These are phyloP conservation scores for Nannobrachium achirus DNA, from an alignment of 2,113 vertebrate genomes.

Conservation along the genomic window DNA sequence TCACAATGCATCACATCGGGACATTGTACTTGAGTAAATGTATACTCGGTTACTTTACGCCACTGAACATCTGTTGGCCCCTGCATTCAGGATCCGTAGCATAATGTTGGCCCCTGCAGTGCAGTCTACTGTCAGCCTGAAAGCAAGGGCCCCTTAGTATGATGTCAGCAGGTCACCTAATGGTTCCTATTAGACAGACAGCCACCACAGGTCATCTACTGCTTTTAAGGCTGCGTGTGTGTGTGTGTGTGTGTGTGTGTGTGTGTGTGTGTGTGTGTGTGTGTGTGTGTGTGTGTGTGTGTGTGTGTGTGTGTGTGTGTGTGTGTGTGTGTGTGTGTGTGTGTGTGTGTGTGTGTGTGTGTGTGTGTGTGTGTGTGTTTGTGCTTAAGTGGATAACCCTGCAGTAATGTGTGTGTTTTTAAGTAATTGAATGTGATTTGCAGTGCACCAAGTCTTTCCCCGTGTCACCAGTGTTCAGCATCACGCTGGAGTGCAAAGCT, in stretches of 20 bases:
- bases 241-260: slow-evolving; percentile 22
- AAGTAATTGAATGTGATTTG: slow-evolving; percentile 35
- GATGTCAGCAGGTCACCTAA: slow-evolving; percentile 39
- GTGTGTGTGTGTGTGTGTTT: slow-evolving; percentile 1
- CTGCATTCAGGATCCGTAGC: too few relatives aligned
- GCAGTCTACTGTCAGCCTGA: background rate
- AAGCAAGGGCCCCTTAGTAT: slow-evolving; percentile 25
- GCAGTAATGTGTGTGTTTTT: slow-evolving; percentile 54
- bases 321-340: slow-evolving; percentile 4
- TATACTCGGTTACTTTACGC: too few relatives aligned
- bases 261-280: background rate
- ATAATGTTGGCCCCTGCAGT: too few relatives aligned
- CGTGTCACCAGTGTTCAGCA: slow-evolving; percentile 38
- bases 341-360: background rate
- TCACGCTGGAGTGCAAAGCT: slow-evolving; percentile 64
- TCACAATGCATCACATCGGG: too few relatives aligned
- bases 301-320: slow-evolving; percentile 1
- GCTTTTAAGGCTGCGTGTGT: slow-evolving; percentile 41
- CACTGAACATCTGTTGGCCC: too few relatives aligned
- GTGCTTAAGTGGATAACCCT: slow-evolving; percentile 55
- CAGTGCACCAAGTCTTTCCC: slow-evolving; percentile 29
- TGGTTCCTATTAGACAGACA: slow-evolving; percentile 39
- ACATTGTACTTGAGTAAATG: too few relatives aligned
- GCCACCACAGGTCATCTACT: slow-evolving; percentile 41
- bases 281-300: slow-evolving; percentile 4